Evolutionary conservation across 2,797 vertebrate species (phyloP), one percentile per base, ranked within the genome.

Genomic region (Trachurus trachurus): DNA sequence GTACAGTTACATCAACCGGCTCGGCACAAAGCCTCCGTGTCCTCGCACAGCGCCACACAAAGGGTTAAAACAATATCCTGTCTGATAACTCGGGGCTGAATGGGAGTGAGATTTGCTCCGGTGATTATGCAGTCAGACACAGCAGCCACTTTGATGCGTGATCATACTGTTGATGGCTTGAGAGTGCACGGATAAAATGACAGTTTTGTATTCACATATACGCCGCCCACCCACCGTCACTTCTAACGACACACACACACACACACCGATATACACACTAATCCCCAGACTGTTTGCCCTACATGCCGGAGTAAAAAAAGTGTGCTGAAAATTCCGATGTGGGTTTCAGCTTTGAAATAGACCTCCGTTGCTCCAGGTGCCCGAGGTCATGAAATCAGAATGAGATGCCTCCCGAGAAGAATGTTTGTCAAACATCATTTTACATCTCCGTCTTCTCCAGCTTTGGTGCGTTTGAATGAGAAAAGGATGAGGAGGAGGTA

Each of bases 71-170:
- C 88, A 89, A 91, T 93, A 90, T 91, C 91, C 86, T 83, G 74
- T 82, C 76, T 87, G 87, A 92, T 92, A 89, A 90, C 86, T 86
- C 12, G 1, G 61, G 77, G 75, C 84, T 89, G 92, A 90, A 92
- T 80, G 74, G 82, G 83, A 89, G 83, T 72, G 81, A 90, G 91
- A 94, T 93, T 88, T 92, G 86, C 90, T 84, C 75, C 63, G 66
- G 81, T 90, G 91, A 93, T 94, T 94, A 93, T 92, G 89, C 86
- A 90, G 91, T 92, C 91, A 90, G 89, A 93, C 89, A 87, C 83
- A 90, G 90, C 87, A 89, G 88, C 82, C 89, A 88, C 91, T 92
- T 89, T 85, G 76, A 86, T 76, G 87, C 87, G 90, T 91, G 90
- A 92, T 91, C 87, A 66, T 88, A 93, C 92, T 93, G 87, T 81